phyloP scores from a whole-genome alignment of 2,888 invertebrate species.

The Cybosia mesomella region DNA sequence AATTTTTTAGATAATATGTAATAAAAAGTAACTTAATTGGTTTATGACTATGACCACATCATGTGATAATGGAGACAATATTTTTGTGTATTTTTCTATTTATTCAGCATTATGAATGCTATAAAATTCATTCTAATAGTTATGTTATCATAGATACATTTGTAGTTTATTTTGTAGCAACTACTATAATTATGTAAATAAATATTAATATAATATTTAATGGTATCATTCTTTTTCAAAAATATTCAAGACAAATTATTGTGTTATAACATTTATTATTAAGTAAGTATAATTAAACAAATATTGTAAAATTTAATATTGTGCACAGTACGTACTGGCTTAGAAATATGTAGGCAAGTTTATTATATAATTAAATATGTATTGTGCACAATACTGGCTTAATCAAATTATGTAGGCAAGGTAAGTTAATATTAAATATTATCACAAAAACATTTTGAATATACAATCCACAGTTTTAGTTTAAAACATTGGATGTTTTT shows the following conservation, averaged over 20 bases:
- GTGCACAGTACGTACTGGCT: conserved; percentile 72
- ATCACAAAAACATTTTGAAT: conserved; percentile 42
- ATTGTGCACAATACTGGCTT: background rate
- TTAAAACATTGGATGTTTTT: conserved; percentile 10
- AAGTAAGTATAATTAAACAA: conserved; percentile 3
- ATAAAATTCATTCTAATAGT: conserved; percentile 41
- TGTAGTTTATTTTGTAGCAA: conserved; percentile 39
- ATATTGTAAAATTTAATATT: conserved; percentile 16
- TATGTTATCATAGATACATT: conserved; percentile 22
- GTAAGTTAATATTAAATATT: conserved; percentile 30
- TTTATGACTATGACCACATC: conserved; percentile 38
- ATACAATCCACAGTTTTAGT: conserved; percentile 24
- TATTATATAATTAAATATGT: background rate
- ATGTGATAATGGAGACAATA: conserved; percentile 53
- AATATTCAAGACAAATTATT: conserved; percentile 13
- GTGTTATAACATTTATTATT: conserved; percentile 25
- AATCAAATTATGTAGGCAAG: conserved; percentile 42
- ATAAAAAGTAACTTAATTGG: conserved; percentile 43
- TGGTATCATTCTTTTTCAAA: conserved; percentile 22
- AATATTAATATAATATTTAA: conserved; percentile 28
- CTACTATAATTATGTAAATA: conserved; percentile 41
- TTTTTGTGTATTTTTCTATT: conserved; percentile 53
- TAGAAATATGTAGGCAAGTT: conserved; percentile 42
- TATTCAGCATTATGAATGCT: conserved; percentile 67
- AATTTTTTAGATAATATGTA: conserved; percentile 31